These are phyloP conservation scores for Diuraphis noxia DNA, from an alignment of 1,140 invertebrate genomes.

Conservation along the genomic window DNA sequence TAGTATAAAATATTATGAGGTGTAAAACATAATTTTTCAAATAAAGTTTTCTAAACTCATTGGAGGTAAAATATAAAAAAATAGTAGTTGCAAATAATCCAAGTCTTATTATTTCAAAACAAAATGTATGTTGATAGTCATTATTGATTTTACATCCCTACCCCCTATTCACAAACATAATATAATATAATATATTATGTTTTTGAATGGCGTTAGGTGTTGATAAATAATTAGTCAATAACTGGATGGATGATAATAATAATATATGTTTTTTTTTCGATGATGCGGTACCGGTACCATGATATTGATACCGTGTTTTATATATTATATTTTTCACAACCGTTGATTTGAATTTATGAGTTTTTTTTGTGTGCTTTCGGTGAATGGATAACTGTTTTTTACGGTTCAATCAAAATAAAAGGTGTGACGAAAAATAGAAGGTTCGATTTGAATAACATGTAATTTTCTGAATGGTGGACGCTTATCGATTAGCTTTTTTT, in stretches of 20 bases:
- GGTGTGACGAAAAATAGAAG: background rate
- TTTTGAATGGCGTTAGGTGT: background rate
- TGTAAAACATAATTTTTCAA: background rate
- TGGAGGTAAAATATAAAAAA: background rate
- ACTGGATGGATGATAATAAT: background rate
- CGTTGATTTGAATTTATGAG: background rate
- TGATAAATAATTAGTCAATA: background rate
- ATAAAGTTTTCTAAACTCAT: background rate
- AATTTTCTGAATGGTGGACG: background rate
- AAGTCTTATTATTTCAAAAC: background rate
- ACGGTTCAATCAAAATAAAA: background rate
- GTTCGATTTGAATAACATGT: background rate
- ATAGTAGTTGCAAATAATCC: background rate
- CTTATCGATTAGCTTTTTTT: background rate
- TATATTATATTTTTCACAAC: background rate
- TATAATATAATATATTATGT: background rate
- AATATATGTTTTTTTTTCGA: background rate
- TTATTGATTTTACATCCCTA: background rate
- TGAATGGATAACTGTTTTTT: background rate
- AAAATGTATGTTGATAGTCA: background rate
- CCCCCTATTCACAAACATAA: background rate
- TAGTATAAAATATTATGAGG: background rate
- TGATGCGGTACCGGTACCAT: background rate
- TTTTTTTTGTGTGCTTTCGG: background rate
- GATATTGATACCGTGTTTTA: background rate